phyloP scores from a whole-genome alignment of 2,888 invertebrate species.

The Cabera pusaria region DNA sequence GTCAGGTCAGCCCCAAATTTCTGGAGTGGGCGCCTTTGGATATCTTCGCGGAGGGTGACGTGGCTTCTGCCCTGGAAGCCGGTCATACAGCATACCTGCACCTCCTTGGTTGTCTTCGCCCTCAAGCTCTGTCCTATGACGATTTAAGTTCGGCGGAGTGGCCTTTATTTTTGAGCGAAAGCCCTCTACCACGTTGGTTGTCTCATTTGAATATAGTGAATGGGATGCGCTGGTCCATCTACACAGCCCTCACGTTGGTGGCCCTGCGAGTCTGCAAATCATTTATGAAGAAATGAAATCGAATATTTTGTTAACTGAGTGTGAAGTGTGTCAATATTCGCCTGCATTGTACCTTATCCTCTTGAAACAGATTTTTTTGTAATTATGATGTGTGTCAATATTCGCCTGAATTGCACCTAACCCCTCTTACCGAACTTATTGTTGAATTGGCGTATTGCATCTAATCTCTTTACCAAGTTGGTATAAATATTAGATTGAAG shows the following conservation, averaged over 20 bases:
- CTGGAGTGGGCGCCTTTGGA: conserved; percentile 75
- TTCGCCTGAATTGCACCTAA: no score
- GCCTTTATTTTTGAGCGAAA: conserved; percentile 44
- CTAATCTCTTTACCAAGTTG: no score
- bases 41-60: conserved; percentile 69
- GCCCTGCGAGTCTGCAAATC: conserved; percentile 42
- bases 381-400: no score
- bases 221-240: conserved; percentile 43
- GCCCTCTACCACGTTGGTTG: conserved; percentile 40
- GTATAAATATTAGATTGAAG: no score
- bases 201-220: conserved; percentile 49
- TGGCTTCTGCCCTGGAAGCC: conserved; percentile 67
- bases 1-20: conserved; percentile 35
- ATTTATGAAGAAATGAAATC: conserved; percentile 34
- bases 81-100: conserved; percentile 67
- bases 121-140: conserved; percentile 68
- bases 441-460: no score
- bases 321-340: no score
- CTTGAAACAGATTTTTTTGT: no score
- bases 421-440: no score
- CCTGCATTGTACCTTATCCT: no score
- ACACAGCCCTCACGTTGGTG: conserved; percentile 41
- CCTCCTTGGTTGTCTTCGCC: conserved; percentile 58
- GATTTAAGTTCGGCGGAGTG: conserved; percentile 48
- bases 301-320: no score